These are phyloP conservation scores for Aythya baeri DNA, from an alignment of 2,113 vertebrate species.

Conservation along the genomic window DNA sequence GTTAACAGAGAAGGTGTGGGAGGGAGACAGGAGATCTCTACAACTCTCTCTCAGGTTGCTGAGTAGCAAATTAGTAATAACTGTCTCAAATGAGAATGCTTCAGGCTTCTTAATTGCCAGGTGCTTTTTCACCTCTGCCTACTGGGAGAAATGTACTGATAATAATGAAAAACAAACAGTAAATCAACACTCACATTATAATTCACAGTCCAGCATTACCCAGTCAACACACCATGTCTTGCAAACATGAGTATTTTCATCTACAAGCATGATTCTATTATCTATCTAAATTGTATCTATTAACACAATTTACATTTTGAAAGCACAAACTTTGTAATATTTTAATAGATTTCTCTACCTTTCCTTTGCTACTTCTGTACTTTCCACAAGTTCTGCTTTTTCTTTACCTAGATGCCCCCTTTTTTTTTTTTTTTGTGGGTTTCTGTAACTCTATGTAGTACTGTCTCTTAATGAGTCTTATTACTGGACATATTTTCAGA, in stretches of 20 bases:
- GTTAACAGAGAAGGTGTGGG: neutral
- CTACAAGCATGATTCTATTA: neutral
- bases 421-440: neutral
- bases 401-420: neutral
- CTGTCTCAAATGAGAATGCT: neutral
- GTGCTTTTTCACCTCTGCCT: neutral
- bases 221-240: neutral
- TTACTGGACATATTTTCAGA: neutral
- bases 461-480: neutral
- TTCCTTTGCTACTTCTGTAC: neutral
- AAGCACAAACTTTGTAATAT: neutral
- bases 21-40: neutral
- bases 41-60: neutral
- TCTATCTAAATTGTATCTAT: too few species aligned
- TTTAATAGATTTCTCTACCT: neutral
- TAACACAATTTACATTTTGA: neutral
- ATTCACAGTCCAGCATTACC: neutral
- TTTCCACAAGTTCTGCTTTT: neutral
- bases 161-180: neutral
- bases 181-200: neutral
- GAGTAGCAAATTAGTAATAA: neutral
- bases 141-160: neutral
- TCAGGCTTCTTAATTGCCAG: neutral
- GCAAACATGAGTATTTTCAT: neutral
- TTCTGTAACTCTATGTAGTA: neutral